Conservation (phyloP, 1,140 invertebrate species). For the Amphibalanus amphitrite region DNA sequence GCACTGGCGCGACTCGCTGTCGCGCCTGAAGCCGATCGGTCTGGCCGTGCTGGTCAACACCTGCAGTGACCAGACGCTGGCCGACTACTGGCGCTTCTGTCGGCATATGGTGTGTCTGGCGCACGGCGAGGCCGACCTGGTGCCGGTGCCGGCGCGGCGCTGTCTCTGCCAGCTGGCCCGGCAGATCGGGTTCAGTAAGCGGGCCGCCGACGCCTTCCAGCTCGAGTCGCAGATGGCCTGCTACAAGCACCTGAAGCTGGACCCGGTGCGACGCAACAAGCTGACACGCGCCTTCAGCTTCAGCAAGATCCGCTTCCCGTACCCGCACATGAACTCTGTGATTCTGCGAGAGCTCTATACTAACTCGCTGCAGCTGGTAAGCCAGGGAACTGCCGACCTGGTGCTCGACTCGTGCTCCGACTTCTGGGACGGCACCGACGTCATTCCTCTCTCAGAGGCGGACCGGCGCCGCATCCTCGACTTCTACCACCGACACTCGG, state of each 20-base stretch:
- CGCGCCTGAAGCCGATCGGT: conserved; percentile 79
- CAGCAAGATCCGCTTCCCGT: conserved; percentile 87
- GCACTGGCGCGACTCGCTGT: conserved; percentile 65
- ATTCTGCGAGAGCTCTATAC: conserved; percentile 61
- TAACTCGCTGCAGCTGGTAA: conserved; percentile 65
- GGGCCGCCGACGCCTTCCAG: conserved; percentile 66
- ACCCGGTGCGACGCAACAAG: conserved; percentile 70
- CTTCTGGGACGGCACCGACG: conserved; percentile 85
- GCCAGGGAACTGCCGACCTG: conserved; percentile 82
- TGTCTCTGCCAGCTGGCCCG: conserved; percentile 87
- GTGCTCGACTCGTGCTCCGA: conserved; percentile 86
- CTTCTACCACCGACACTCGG: conserved; percentile 85
- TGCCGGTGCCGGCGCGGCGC: conserved; percentile 83
- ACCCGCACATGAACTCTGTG: conserved; percentile 85
- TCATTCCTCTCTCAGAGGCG: conserved; percentile 56
- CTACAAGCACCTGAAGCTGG: conserved; percentile 77
- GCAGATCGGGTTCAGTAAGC: conserved; percentile 86
- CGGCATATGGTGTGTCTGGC: conserved; percentile 74
- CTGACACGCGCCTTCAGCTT: conserved; percentile 65
- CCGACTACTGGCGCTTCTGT: conserved; percentile 79
- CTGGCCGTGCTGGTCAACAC: conserved; percentile 85
- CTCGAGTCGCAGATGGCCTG: conserved; percentile 71
- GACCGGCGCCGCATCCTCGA: conserved; percentile 77
- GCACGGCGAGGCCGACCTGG: conserved; percentile 63
- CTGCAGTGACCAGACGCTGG: conserved; percentile 68